Evolutionary conservation across 1,140 invertebrate species (phyloP).

Genomic region (Mamestra configurata): DNA sequence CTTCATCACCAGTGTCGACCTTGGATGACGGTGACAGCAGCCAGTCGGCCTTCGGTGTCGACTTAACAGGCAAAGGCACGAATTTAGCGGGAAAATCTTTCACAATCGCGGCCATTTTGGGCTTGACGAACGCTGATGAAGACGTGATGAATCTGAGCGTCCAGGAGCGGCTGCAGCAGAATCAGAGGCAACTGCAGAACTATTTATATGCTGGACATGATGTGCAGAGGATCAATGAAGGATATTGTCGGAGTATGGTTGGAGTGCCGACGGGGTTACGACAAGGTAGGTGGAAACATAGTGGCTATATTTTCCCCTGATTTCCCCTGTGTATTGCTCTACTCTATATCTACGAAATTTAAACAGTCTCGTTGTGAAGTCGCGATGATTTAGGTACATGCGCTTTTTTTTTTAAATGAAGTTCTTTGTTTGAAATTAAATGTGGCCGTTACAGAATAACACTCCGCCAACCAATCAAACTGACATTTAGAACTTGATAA

Average conservation of each 20-base stretch:
- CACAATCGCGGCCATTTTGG: constrained; percentile 83
- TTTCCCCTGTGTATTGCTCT: too few species aligned
- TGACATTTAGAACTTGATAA: too few species aligned
- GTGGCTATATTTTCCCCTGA: too few species aligned
- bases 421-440: too few species aligned
- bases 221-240: constrained; percentile 77
- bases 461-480: too few species aligned
- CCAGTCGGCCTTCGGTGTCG: constrained; percentile 78
- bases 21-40: constrained; percentile 79
- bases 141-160: constrained; percentile 84
- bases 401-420: too few species aligned
- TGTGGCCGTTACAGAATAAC: too few species aligned
- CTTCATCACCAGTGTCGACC: constrained; percentile 64
- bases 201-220: constrained; percentile 81
- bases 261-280: constrained; percentile 69
- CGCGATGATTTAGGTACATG: too few species aligned
- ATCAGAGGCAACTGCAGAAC: constrained; percentile 77
- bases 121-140: constrained; percentile 75
- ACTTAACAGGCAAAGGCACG: constrained; percentile 78
- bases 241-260: constrained; percentile 74
- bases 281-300: constrained; percentile 80
- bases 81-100: constrained; percentile 82
- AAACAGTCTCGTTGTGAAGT: too few species aligned
- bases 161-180: constrained; percentile 77
- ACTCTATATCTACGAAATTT: too few species aligned